These are phyloP conservation scores for Drosophila incognita DNA, from an alignment of 2,888 invertebrate genomes.

Conservation along the genomic window DNA sequence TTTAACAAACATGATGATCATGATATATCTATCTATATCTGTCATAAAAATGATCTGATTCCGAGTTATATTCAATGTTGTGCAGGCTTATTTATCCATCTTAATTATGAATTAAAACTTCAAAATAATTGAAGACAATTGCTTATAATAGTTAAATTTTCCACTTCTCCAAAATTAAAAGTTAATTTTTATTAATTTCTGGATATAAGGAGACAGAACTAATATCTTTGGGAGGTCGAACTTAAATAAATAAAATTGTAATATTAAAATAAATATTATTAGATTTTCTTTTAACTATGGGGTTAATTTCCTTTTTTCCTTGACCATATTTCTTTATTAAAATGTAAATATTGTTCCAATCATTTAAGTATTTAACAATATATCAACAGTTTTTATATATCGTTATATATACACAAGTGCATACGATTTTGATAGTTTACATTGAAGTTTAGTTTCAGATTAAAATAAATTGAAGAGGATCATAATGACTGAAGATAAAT, in stretches of 20 bases:
- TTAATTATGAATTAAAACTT: not conserved
- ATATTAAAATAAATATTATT: not conserved
- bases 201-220: not conserved
- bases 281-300: not conserved
- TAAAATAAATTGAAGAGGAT: not conserved
- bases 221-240: not conserved
- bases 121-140: not conserved
- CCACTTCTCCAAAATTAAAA: not conserved
- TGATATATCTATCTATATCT: not conserved
- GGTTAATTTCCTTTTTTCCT: fast-evolving
- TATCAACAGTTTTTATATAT: not conserved
- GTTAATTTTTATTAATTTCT: not conserved
- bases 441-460: not conserved
- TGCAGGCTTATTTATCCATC: not conserved
- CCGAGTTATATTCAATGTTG: not conserved
- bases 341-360: not conserved
- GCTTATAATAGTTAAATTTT: not conserved
- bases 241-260: not conserved
- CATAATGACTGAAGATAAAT: not conserved
- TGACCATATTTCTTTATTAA: not conserved
- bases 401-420: not conserved
- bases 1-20: not conserved
- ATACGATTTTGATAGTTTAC: not conserved
- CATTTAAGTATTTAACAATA: not conserved
- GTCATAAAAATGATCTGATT: not conserved